Conservation (phyloP, 2,113 vertebrate genomes). For the Sciurus niger region DNA sequence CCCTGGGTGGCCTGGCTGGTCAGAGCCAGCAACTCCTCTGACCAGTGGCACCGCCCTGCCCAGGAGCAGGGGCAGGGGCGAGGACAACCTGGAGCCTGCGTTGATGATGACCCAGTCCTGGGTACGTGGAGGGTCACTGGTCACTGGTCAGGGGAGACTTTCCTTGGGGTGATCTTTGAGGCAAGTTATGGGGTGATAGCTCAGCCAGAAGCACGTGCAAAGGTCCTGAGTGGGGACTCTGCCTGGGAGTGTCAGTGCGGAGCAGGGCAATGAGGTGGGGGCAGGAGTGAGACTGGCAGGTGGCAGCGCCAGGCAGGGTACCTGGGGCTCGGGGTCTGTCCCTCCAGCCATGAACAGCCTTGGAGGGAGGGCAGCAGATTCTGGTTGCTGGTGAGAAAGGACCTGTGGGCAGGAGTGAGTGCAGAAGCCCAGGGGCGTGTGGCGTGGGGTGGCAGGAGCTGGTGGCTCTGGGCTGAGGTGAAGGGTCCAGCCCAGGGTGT, state of each 20-base stretch:
- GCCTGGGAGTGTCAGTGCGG: accelerated
- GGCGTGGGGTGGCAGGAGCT: accelerated
- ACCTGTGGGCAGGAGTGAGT: accelerated
- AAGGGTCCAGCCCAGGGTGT: not conserved
- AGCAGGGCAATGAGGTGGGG: accelerated
- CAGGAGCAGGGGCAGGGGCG: not conserved
- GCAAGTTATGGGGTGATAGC: accelerated
- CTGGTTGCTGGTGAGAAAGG: accelerated
- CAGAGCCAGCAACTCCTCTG: not conserved
- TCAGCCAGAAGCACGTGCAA: accelerated
- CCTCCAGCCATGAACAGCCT: no score
- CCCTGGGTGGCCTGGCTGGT: accelerated
- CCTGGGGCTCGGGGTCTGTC: accelerated
- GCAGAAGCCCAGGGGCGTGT: not conserved
- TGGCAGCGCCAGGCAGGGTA: not conserved
- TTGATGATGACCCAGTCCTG: not conserved
- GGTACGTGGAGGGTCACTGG: not conserved
- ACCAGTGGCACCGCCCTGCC: not conserved
- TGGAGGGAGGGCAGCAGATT: accelerated
- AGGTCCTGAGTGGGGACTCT: not conserved
- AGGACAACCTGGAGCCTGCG: not conserved
- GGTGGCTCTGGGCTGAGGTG: not conserved
- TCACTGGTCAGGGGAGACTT: not conserved
- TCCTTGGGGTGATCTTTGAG: accelerated
- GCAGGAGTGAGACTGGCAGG: accelerated